Base-by-base conservation (phyloP, 2,888 invertebrate species). In the Acheta domesticus region DNA sequence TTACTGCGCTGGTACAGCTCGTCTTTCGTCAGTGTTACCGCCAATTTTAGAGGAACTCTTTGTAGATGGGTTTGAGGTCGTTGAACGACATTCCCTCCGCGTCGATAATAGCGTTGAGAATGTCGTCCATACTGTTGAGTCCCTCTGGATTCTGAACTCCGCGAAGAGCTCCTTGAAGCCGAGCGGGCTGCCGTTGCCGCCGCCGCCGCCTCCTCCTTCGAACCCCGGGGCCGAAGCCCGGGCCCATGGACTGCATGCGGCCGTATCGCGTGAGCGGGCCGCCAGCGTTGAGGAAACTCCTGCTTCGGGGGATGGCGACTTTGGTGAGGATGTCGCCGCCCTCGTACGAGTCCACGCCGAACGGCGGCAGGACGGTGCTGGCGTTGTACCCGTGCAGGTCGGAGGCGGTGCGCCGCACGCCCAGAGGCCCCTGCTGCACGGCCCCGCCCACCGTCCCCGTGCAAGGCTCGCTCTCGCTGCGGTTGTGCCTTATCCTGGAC, bases 71-170 rank as follows among this genome's bases (percentile, higher is more conserved):
- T 86, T 96, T 96, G 81, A 96, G 89, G 85, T 96, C 96, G 88
- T 96, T 96, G 87, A 96, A 96, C 79, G 95, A 95, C 96, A 96
- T 96, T 81, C 96, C 96, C 86, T 96, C 95, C 62, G 95, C 93
- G 87, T 96, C 94, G 84, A 96, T 95, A 85, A 96, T 96, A 85
- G 94, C 94, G 84, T 93, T 94, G 78, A 96, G 89, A 84, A 95
- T 95, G 84, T 95, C 95, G 85, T 96, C 96, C 87, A 96, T 91
- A 80, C 94, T 95, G 85, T 94, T 94, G 78, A 96, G 90, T 84
- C 95, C 95, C 88, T 96, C 87, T 96, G 95, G 84, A 94, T 91
- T 84, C 94, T 91, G 85, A 95, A 93, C 88, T 95, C 95, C 86
- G 94, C 94, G 86, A 95, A 95, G 84, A 95, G 89, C 88, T 95